Conservation (phyloP, 2,888 invertebrate genomes). For the Muscina levida region DNA sequence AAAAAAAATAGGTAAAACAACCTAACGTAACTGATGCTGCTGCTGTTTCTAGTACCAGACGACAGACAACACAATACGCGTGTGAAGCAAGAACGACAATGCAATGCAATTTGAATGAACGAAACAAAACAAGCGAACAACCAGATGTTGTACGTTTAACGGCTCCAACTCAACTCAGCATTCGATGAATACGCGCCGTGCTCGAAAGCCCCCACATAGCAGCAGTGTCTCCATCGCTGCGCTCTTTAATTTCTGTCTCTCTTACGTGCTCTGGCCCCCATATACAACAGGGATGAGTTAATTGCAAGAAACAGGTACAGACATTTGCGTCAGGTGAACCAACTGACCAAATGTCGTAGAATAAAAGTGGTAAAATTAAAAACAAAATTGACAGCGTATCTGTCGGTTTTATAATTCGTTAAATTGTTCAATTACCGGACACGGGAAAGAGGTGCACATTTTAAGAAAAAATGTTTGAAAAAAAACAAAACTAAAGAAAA, state of each 20-base stretch:
- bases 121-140: conserved; percentile 56
- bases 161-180: conserved; percentile 65
- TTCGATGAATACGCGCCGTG: conserved; percentile 37
- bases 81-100: conserved; percentile 42
- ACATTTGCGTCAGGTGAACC: no score
- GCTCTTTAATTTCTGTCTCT: neutral
- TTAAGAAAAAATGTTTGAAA: no score
- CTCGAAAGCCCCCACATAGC: conserved; percentile 54
- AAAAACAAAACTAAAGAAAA: no score
- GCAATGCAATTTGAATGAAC: conserved; percentile 50
- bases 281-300: no score
- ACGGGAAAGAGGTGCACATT: no score
- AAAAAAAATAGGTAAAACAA: conserved; percentile 36
- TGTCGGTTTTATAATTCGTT: no score
- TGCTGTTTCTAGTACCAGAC: neutral
- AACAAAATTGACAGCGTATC: no score
- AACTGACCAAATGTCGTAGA: no score
- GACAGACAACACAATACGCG: conserved; percentile 53
- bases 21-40: conserved; percentile 17
- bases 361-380: no score
- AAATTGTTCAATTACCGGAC: no score
- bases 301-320: no score
- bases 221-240: no score
- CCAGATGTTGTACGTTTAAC: conserved; percentile 62
- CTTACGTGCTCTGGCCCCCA: neutral